These are phyloP conservation scores for Chaetura pelagica DNA, from an alignment of 2,113 vertebrate genomes.

Conservation along the genomic window DNA sequence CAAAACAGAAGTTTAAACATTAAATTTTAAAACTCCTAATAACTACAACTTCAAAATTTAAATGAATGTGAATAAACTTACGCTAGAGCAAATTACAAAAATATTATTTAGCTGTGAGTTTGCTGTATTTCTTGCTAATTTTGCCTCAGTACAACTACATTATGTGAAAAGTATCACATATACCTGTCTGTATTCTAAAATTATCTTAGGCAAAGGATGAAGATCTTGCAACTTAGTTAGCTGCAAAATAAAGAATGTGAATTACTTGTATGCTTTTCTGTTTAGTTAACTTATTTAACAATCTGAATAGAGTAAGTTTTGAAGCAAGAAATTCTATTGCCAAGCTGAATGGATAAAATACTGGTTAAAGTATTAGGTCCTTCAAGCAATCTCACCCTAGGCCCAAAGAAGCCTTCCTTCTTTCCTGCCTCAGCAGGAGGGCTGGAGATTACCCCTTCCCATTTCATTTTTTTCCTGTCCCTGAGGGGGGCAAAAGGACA, in stretches of 20 bases:
- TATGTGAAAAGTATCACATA: not conserved
- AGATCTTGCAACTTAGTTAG: slow-evolving; percentile 85
- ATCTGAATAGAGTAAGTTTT: not conserved
- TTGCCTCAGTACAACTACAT: not conserved
- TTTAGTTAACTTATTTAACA: not conserved
- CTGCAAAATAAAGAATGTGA: slow-evolving; percentile 68
- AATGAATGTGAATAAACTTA: not conserved
- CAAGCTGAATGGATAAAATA: not conserved
- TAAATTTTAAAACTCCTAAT: not conserved
- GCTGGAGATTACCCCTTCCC: not conserved
- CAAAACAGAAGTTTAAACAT: not conserved
- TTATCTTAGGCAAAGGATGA: slow-evolving; percentile 90
- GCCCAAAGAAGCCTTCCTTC: not conserved
- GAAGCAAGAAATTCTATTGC: not conserved
- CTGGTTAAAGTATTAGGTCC: not conserved
- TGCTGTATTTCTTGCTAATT: not conserved
- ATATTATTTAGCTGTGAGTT: not conserved
- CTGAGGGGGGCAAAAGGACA: not conserved
- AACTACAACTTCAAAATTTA: not conserved
- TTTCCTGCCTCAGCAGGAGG: not conserved
- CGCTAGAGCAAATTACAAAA: not conserved
- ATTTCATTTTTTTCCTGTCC: not conserved
- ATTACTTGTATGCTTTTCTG: not conserved
- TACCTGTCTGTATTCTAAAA: slow-evolving; percentile 92
- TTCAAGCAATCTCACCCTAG: not conserved